A percentile compares a stretch with the other conserved stretches of the same genome.
phyloP scores from a whole-genome alignment of 2,797 vertebrate species.

The Acanthornis magna region DNA sequence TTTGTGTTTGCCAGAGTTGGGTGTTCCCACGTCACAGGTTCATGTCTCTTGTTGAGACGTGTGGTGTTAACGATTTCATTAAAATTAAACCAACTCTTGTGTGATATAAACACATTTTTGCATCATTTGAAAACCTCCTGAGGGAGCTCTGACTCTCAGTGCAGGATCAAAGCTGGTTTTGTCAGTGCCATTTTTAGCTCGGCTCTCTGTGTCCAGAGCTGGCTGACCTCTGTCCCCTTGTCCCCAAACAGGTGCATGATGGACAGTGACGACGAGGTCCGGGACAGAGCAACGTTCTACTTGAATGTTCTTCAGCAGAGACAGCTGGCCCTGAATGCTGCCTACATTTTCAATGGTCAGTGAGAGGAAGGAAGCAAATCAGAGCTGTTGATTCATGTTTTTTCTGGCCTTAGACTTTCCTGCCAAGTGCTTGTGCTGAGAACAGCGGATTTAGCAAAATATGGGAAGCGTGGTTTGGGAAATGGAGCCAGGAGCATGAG shows the following conservation, averaged over 20 bases:
- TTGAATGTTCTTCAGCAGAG: constrained; percentile 95
- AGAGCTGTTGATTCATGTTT: background rate
- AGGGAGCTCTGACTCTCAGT: fast-evolving
- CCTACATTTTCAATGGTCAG: constrained; percentile 94
- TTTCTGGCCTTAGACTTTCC: background rate
- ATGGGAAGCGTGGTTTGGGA: background rate
- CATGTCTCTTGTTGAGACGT: fast-evolving
- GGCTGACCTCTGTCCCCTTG: background rate
- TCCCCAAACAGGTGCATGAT: constrained; percentile 89
- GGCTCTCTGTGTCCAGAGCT: background rate
- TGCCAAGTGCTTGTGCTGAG: background rate
- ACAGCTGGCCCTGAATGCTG: constrained; percentile 92
- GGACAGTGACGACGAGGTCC: constrained; percentile 96
- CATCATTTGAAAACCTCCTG: fast-evolving
- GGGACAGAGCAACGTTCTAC: constrained; percentile 97
- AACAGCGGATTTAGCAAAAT: background rate
- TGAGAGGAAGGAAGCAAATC: background rate
- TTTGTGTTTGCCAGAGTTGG: background rate
- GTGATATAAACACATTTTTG: fast-evolving
- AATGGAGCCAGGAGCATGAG: background rate
- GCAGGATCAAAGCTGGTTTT: fast-evolving
- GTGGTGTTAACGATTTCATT: background rate
- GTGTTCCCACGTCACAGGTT: background rate
- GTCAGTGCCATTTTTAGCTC: background rate
- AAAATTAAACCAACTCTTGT: fast-evolving